Percentiles rank a stretch among this genome's conserved stretches.
These are phyloP conservation scores for Pseudorasbora parva DNA, from an alignment of 2,113 vertebrate species.

Conservation along the genomic window DNA sequence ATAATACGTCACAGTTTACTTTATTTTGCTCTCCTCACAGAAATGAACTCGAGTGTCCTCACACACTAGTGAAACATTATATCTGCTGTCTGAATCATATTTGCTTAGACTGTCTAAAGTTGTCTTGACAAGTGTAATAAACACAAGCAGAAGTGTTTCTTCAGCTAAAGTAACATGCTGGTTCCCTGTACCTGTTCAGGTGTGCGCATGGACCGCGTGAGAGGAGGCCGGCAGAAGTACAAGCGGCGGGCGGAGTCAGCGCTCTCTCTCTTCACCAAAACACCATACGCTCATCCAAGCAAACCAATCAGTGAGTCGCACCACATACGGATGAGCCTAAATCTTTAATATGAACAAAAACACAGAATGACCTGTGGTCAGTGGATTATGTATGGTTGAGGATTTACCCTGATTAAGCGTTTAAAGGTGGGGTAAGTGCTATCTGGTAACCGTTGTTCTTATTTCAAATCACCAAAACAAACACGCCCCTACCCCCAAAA, in stretches of 20 bases:
- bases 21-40: too few species aligned
- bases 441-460: too few species aligned
- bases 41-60: too few species aligned
- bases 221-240: slow-evolving; percentile 79
- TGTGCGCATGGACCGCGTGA: slow-evolving; percentile 76
- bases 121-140: not conserved
- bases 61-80: too few species aligned
- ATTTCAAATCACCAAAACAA: too few species aligned
- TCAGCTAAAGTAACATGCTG: not conserved
- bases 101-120: too few species aligned
- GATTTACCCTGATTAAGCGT: slow-evolving; percentile 14
- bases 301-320: slow-evolving; percentile 60
- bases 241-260: slow-evolving; percentile 68
- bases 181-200: slow-evolving; percentile 57
- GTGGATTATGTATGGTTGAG: not conserved
- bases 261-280: slow-evolving; percentile 44
- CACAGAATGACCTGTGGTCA: not conserved
- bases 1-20: too few species aligned
- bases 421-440: too few species aligned
- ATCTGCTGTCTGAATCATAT: too few species aligned
- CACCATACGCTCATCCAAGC: slow-evolving; percentile 42
- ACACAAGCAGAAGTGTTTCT: not conserved
- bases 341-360: not conserved
- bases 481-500: too few species aligned
- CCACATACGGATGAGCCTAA: not conserved